Evolutionary conservation across 2,797 vertebrate genomes (phyloP), one percentile per base, ranked within the genome.

Genomic region (Astyanax mexicanus): DNA sequence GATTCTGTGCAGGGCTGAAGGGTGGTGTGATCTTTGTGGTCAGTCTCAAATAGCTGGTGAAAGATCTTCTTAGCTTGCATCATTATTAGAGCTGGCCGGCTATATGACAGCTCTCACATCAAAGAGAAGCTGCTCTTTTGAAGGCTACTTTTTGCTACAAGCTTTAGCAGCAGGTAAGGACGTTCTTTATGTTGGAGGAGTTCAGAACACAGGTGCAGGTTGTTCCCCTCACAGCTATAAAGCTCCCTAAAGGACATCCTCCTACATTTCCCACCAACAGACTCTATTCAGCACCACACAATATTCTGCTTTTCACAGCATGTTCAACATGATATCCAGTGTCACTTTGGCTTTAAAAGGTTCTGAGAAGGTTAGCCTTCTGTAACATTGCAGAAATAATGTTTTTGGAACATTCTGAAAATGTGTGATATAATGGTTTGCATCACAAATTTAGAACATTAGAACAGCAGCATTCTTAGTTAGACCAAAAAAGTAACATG

Each of bases 121-220:
- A 77, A 80, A 79, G 72, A 25, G n/a, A 35, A 40, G 38, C 55
- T 6, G n/a, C 77, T 77, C 49, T 54, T 80, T 74, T 71, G 62
- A 74, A 80, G 40, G 64, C 3, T 25, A 15, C 17, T 37, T 57
- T 71, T 49, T 51, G 40, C 60, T 32, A 23, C 69, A 47, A 37
- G 40, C n/a, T 21, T n/a, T 72, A 66, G 29, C 23, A n/a, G 25
- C 67, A 44, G 68, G 75, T 55, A 71, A 25, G 11, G 38, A 45
- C 13, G n/a, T 54, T 58, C 45, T 49, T 44, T 37, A 23, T 72
- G 32, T n/a, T 15, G 35, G 3, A 15, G 10, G 44, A 27, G 13
- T 57, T 72, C 51, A 29, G 60, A 57, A 68, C 42, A 49, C 4
- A 38, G 12, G 58, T 40, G 47, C 25, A 29, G 35, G 21, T 54